These are phyloP conservation scores for Antennarius maculatus DNA, from an alignment of 2,797 vertebrate genomes.

Conservation along the genomic window DNA sequence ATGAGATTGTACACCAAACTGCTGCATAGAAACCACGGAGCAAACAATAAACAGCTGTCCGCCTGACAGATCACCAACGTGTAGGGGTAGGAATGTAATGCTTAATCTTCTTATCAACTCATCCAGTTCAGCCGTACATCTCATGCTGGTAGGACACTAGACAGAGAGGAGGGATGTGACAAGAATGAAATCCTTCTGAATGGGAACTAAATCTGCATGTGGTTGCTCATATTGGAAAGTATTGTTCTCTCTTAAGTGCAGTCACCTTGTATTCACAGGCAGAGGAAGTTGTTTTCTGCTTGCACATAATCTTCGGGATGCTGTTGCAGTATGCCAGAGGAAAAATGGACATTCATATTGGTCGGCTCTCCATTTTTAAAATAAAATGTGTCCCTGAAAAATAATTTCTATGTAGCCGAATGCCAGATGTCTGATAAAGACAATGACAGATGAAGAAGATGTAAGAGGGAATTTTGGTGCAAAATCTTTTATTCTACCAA, in stretches of 20 bases:
- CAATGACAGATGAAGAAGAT: too few relatives aligned
- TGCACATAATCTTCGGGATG: constrained; percentile 10
- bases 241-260: constrained; percentile 22
- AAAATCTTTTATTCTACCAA: too few relatives aligned
- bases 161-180: constrained; percentile 12
- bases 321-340: background rate
- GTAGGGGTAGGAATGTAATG: constrained; percentile 50
- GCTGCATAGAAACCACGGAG: constrained; percentile 27
- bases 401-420: constrained; percentile 21
- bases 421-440: background rate
- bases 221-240: constrained; percentile 1
- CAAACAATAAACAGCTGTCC: constrained; percentile 38
- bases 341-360: background rate
- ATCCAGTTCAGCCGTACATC: constrained; percentile 32
- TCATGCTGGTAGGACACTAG: constrained; percentile 31
- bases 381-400: constrained; percentile 2
- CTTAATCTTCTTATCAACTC: constrained; percentile 54
- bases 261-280: constrained; percentile 18
- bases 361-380: constrained; percentile 9
- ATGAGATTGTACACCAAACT: constrained; percentile 21
- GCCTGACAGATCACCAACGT: constrained; percentile 39
- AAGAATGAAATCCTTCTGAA: constrained; percentile 22
- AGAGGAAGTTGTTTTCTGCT: constrained; percentile 9
- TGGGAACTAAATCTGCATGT: constrained; percentile 5
- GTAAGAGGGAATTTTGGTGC: too few relatives aligned